A percentile compares a stretch with the other conserved stretches of the same genome.
These are phyloP conservation scores for Myathropa florea DNA, from an alignment of 2,888 invertebrate species.

Conservation along the genomic window DNA sequence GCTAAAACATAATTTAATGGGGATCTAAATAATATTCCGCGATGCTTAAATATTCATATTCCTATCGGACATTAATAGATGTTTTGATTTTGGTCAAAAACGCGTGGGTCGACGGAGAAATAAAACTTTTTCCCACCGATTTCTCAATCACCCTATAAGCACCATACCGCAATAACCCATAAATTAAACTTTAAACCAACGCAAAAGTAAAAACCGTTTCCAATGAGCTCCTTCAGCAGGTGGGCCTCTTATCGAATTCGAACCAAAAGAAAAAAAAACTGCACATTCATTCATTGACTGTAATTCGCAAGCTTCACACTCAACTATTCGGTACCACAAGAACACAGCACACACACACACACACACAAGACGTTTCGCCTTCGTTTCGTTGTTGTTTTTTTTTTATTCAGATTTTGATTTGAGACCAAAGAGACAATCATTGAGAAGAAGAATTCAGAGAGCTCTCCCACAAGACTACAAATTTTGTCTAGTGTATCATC, in stretches of 20 bases:
- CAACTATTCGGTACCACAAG: slow-evolving; percentile 5
- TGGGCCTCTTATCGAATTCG: slow-evolving; percentile 6
- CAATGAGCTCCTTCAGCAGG: slow-evolving; percentile 20
- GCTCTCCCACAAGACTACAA: background rate
- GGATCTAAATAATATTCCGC: background rate
- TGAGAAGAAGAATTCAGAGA: slow-evolving; percentile 5
- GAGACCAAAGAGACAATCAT: slow-evolving; percentile 24
- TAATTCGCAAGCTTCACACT: slow-evolving; percentile 17
- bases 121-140: background rate
- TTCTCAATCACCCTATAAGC: slow-evolving; percentile 13
- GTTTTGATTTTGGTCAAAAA: background rate
- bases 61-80: background rate
- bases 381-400: background rate
- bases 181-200: background rate
- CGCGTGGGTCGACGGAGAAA: background rate
- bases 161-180: background rate
- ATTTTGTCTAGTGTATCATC: slow-evolving; percentile 12
- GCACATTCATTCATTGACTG: slow-evolving; percentile 41
- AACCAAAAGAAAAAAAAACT: slow-evolving; percentile 25
- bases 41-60: background rate
- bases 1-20: background rate
- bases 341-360: no score
- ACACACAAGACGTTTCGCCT: no score
- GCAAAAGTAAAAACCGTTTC: slow-evolving; percentile 9
- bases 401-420: background rate